Conservation (phyloP, 30 jellyfish, hydroid and myxozoan genomes). For the Mastigias papua region DNA sequence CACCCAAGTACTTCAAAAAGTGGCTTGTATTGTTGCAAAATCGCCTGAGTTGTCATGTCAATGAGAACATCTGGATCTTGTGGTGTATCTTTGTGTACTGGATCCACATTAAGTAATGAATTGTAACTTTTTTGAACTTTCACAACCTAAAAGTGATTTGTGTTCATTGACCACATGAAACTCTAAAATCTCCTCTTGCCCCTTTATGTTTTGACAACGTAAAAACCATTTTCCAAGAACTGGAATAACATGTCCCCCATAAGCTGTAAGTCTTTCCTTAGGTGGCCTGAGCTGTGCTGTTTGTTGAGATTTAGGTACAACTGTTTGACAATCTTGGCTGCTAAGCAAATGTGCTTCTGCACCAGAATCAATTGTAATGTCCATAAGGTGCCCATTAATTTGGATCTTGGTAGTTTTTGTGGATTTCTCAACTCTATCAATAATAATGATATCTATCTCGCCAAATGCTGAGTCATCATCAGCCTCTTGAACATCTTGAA, state of each 20-base stretch:
- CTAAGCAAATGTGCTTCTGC: constrained; percentile 29
- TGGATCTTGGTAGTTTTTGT: constrained; percentile 25
- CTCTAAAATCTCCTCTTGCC: background rate
- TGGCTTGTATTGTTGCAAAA: background rate
- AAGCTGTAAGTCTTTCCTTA: constrained; percentile 9
- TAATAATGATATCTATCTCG: background rate
- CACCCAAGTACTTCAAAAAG: constrained; percentile 39
- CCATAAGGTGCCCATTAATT: constrained; percentile 3
- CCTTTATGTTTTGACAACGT: constrained; percentile 2
- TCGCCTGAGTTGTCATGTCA: constrained; percentile 24
- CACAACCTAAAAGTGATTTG: constrained; percentile 20
- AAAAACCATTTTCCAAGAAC: background rate
- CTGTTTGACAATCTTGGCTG: background rate
- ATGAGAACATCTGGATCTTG: too few relatives aligned
- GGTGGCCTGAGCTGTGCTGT: constrained; percentile 24
- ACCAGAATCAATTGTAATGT: constrained; percentile 24
- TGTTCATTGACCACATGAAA: constrained; percentile 10
- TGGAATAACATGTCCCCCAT: constrained; percentile 10
- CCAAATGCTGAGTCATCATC: constrained; percentile 6
- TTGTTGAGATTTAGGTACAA: constrained; percentile 23
- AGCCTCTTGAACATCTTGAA: constrained; percentile 29
- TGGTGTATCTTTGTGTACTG: too few relatives aligned
- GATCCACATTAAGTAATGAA: background rate
- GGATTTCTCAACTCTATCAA: too few relatives aligned
- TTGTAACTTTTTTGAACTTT: constrained; percentile 10